A percentile compares a stretch with the other conserved stretches of the same genome.
Evolutionary conservation across 2,888 invertebrate species (phyloP).

Genomic region (Sesia apiformis): DNA sequence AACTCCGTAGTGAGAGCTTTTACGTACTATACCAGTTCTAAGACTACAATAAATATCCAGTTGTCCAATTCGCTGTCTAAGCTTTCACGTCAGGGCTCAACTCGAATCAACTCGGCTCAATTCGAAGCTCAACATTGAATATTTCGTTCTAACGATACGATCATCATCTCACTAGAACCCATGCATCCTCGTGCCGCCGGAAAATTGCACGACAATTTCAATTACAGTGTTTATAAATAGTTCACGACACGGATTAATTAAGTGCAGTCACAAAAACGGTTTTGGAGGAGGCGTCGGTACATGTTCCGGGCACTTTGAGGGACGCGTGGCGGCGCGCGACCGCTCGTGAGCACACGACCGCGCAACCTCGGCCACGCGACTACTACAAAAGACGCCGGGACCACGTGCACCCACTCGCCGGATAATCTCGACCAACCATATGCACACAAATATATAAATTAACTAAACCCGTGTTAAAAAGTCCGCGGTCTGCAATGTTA

Average conservation of each 20-base stretch:
- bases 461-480: slow-evolving; percentile 41
- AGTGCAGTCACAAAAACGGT: slow-evolving; percentile 59
- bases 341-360: slow-evolving; percentile 7
- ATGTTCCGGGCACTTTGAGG: slow-evolving; percentile 53
- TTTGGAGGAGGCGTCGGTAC: slow-evolving; percentile 48
- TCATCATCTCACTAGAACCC: no score
- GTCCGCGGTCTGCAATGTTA: slow-evolving; percentile 21
- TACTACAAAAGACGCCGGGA: slow-evolving; percentile 11
- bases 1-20: no score
- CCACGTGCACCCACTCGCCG: slow-evolving; percentile 27
- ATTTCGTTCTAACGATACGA: no score
- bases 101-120: no score
- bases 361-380: slow-evolving; percentile 9
- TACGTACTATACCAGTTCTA: no score
- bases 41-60: no score
- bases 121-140: no score
- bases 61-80: no score
- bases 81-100: no score
- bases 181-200: background rate
- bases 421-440: slow-evolving; percentile 54
- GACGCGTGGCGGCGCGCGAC: slow-evolving; percentile 33
- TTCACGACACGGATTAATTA: slow-evolving; percentile 60
- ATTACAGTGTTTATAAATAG: slow-evolving; percentile 28
- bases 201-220: slow-evolving; percentile 6
- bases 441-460: slow-evolving; percentile 69